Base-by-base conservation (phyloP, 2,888 invertebrate species). In the Phaonia tiefii region DNA sequence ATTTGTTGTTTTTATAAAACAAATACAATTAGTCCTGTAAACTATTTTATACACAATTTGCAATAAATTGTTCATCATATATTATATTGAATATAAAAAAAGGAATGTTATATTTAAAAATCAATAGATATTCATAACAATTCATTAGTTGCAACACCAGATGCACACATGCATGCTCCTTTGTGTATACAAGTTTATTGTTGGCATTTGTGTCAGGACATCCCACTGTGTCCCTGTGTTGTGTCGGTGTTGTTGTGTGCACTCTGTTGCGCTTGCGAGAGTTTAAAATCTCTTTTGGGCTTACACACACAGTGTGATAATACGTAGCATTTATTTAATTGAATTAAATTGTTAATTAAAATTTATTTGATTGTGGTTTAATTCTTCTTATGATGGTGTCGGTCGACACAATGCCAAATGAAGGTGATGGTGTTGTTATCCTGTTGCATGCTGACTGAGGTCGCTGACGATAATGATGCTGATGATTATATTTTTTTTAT, bases 261-360 rank as follows among this genome's bases (percentile, higher is more conserved):
- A 8, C 31, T 5, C 31, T 31, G 31, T 31, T 8, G 8, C 31
- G 8, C 31, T 5, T 56, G 37, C 49, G 25, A 11, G n/a, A 5
- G 1, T 22, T 58, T 1, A 39, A 11, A 22, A 17, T 25, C 22
- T 22, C 39, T 46, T 46, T 31, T 13, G 13, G 1, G 39, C 22
- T 1, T 11, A 37, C 20, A 39, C 60, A 73, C 13, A 56, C 17
- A 44, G 17, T 46, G 65, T 25, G 31, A 26, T 26, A 65, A 65
- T 65, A 13, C 7, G 17, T 4, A 22, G 15, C 26, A 67, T 51
- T 74, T 69, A 71, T 66, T 77, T 71, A 71, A 80, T 80, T 80
- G 76, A 74, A 66, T 80, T 74, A 74, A 77, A 80, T 74, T 80
- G 80, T 80, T 80, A 80, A 80, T 80, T 80, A 74, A 80, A 80